These are phyloP conservation scores for Microctenopoma stevenorrisi DNA, from an alignment of 2,797 vertebrate genomes.

Conservation along the genomic window DNA sequence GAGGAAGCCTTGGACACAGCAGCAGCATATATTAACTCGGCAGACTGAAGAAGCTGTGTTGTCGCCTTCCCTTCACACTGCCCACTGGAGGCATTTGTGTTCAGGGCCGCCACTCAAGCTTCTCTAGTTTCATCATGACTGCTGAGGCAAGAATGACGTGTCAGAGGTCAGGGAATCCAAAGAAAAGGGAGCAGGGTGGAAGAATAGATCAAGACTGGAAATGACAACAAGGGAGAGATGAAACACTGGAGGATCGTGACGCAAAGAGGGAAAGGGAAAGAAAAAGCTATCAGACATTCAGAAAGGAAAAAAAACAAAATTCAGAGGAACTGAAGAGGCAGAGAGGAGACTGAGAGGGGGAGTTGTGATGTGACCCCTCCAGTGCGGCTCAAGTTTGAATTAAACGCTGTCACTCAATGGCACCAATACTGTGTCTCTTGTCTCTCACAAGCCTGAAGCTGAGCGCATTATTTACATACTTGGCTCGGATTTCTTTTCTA, in stretches of 20 bases:
- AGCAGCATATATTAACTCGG: slow-evolving; percentile 63
- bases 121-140: slow-evolving; percentile 16
- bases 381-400: slow-evolving; percentile 4
- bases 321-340: neutral
- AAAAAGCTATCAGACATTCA: neutral
- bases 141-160: slow-evolving; percentile 43
- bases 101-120: slow-evolving; percentile 29
- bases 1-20: slow-evolving; percentile 53
- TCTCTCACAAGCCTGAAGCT: slow-evolving; percentile 9
- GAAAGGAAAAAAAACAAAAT: neutral
- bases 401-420: slow-evolving; percentile 3
- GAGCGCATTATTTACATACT: slow-evolving; percentile 29
- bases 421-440: neutral
- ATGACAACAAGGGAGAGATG: neutral
- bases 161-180: slow-evolving; percentile 52
- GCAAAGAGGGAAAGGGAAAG: no score
- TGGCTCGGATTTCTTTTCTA: slow-evolving; percentile 11
- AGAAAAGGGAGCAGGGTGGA: slow-evolving; percentile 11
- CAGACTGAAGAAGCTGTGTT: slow-evolving; percentile 53
- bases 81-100: slow-evolving; percentile 23
- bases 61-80: slow-evolving; percentile 17
- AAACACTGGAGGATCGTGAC: neutral
- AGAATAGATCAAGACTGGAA: neutral
- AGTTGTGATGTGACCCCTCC: neutral
- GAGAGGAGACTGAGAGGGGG: neutral